Conservation (phyloP, 2,113 vertebrate species). For the Cairina moschata region DNA sequence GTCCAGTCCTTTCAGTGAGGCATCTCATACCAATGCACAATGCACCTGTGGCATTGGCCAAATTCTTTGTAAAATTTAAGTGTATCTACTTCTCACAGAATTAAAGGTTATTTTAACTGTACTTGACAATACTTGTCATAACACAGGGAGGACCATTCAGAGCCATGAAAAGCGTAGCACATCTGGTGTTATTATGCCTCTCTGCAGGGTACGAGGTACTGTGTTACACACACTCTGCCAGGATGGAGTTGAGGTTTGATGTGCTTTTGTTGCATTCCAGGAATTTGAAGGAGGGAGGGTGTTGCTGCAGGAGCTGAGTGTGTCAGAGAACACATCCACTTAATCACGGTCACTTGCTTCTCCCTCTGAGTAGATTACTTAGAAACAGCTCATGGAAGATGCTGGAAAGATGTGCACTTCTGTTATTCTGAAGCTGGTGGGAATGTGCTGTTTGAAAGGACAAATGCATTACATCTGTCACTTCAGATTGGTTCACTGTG, state of each 20-base stretch:
- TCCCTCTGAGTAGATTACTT: background rate
- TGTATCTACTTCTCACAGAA: background rate
- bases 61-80: background rate
- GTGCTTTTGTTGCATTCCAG: background rate
- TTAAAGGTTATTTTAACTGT: background rate
- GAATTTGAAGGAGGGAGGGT: background rate
- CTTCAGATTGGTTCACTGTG: background rate
- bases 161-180: background rate
- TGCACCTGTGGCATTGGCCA: background rate
- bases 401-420: fast-evolving
- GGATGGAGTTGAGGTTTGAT: background rate
- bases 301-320: background rate
- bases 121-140: background rate
- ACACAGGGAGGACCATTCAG: background rate
- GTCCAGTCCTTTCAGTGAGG: constrained; percentile 2
- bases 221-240: background rate
- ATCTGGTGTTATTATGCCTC: background rate
- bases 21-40: background rate
- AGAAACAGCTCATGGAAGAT: background rate
- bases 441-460: background rate
- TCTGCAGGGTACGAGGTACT: background rate
- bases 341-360: background rate
- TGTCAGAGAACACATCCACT: background rate
- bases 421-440: background rate
- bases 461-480: background rate